Evolutionary conservation across 2,113 vertebrate genomes (phyloP).

Genomic region (Cochlearius cochlearius): DNA sequence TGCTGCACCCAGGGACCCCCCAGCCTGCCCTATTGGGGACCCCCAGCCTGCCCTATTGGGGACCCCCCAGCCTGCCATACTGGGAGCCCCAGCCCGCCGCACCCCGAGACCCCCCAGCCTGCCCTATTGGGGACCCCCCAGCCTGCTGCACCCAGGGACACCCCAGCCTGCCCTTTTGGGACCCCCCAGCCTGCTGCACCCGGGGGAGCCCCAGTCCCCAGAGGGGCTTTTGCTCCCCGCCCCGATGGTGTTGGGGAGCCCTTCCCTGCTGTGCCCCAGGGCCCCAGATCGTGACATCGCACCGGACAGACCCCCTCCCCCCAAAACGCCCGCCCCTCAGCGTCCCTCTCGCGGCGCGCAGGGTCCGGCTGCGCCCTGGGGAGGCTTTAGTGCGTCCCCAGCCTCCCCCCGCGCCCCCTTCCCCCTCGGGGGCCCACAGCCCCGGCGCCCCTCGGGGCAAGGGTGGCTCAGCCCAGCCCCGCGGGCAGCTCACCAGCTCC

Average conservation of each 20-base stretch:
- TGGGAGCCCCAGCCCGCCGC: too few relatives aligned
- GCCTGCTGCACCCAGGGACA: neutral
- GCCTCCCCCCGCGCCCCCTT: rapidly evolving
- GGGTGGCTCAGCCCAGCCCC: neutral
- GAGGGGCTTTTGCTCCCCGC: neutral
- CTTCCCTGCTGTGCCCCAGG: neutral
- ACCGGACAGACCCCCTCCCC: neutral
- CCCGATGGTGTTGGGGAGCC: rapidly evolving
- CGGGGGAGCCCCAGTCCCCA: neutral
- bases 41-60: too few relatives aligned
- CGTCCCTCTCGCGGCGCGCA: rapidly evolving
- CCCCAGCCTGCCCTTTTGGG: neutral
- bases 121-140: neutral
- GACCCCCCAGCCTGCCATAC: too few relatives aligned
- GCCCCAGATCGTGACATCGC: rapidly evolving
- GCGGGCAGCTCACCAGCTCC: slow-evolving; percentile 78
- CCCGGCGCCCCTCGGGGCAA: rapidly evolving
- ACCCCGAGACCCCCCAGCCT: neutral
- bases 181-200: neutral
- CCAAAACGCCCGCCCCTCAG: too few relatives aligned
- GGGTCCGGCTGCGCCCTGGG: rapidly evolving
- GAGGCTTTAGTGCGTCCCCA: rapidly evolving
- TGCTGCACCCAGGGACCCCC: neutral
- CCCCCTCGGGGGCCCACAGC: neutral
- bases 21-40: too few relatives aligned